Conservation (phyloP, 92 coral and sea anemone genomes). For the Heliopora coerulea region DNA sequence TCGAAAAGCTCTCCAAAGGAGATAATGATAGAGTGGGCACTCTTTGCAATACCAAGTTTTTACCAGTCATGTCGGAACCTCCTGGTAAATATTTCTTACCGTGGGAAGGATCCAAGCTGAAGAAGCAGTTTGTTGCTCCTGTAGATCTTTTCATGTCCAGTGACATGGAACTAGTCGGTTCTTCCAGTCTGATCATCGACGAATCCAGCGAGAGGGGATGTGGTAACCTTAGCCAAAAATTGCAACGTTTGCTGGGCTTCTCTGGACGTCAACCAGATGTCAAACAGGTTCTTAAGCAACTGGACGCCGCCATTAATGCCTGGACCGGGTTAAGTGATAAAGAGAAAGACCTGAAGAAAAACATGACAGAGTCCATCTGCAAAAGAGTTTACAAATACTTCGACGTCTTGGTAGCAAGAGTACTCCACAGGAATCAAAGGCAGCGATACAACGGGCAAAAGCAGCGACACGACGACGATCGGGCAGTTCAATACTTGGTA, state of each 20-base stretch:
- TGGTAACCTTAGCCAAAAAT: conserved; percentile 48
- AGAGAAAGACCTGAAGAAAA: background rate
- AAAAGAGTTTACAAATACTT: conserved; percentile 9
- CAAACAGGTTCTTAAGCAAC: conserved; percentile 52
- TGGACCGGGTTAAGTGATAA: background rate
- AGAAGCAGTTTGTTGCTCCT: conserved; percentile 51
- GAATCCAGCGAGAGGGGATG: conserved; percentile 61
- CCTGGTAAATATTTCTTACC: conserved; percentile 44
- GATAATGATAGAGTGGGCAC: background rate
- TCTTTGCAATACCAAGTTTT: conserved; percentile 28
- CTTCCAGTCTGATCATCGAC: conserved; percentile 59
- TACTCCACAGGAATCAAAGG: no score
- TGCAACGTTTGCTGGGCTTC: conserved; percentile 58
- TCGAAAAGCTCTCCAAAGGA: conserved; percentile 6
- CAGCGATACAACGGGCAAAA: no score
- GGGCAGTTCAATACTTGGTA: background rate
- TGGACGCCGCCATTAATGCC: conserved; percentile 43
- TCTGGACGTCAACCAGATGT: conserved; percentile 45
- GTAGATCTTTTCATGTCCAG: conserved; percentile 56
- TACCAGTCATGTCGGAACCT: conserved; percentile 67
- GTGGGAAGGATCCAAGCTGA: conserved; percentile 57
- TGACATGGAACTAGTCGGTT: conserved; percentile 55
- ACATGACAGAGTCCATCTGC: background rate
- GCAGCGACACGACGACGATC: background rate
- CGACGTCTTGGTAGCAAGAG: background rate